These are phyloP conservation scores for Aplidium turbinatum DNA, from an alignment of 23 tunicate species.

Conservation along the genomic window DNA sequence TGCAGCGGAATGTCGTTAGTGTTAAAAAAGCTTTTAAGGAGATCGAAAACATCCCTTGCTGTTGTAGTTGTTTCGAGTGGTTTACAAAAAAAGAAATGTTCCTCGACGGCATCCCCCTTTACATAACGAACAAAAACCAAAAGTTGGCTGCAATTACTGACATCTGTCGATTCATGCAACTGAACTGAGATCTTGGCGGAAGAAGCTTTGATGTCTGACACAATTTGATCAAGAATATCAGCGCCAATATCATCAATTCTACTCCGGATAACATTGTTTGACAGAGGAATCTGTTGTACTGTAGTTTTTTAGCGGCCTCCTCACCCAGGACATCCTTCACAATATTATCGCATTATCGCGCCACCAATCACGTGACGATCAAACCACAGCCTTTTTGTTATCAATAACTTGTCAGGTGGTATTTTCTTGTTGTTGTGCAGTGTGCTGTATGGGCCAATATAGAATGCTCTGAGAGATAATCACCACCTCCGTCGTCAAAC, in stretches of 20 bases:
- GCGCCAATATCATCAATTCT: constrained; percentile 14
- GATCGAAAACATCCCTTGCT: constrained; percentile 12
- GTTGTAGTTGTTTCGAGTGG: constrained; percentile 1
- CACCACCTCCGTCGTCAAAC: too few species aligned
- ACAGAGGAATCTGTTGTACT: constrained; percentile 8
- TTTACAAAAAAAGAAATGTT: constrained; percentile 7
- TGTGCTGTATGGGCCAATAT: too few species aligned
- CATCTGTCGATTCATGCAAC: constrained; percentile 25
- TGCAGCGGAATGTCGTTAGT: constrained; percentile 10
- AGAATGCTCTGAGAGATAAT: too few species aligned
- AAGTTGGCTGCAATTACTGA: constrained; percentile 12
- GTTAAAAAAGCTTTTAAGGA: constrained; percentile 16
- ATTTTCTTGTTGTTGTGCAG: too few species aligned
- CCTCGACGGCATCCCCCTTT: background rate
- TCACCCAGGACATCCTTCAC: background rate
- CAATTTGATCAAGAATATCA: constrained; percentile 27
- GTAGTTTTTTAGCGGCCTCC: constrained; percentile 1
- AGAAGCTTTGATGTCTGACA: constrained; percentile 21
- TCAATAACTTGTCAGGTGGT: too few species aligned
- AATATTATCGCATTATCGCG: too few species aligned
- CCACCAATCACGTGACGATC: too few species aligned
- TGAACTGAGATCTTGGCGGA: constrained; percentile 19
- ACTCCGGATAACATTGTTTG: constrained; percentile 11
- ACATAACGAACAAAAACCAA: background rate
- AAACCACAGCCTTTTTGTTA: too few species aligned